Base-by-base conservation (phyloP, 2,888 invertebrate genomes). In the Drosophila nr. fundita region DNA sequence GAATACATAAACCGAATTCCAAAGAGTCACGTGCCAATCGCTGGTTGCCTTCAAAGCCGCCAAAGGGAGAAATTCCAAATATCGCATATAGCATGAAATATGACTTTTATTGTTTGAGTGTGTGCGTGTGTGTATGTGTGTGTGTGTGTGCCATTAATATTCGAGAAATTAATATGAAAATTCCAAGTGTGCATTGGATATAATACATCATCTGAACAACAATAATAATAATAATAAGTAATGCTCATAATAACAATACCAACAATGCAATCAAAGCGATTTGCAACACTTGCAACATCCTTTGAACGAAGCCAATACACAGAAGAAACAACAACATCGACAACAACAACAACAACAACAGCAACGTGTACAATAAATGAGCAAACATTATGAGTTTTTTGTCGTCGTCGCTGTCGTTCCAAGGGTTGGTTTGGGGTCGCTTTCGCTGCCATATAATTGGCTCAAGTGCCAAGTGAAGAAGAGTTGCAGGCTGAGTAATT, bases 261-360 rank as follows among this genome's bases (percentile, higher is more conserved):
- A 76, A 87, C 87, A 87, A 87, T 82, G 90, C 78, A 87, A 89
- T 89, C 88, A 89, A 89, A 88, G 88, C 87, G 90, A 87, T 87
- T 87, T 71, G 87, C 86, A 82, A 87, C 89, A 89, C 88, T 87
- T 87, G 87, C 80, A 82, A 45, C 81, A 86, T 89, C 86, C 86
- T 86, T 84, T 80, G 72, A 73, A 78, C 61, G 53, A 60, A 49
- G 21, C 68, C 45, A 54, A 66, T 21, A 21, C 32, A 40, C 48
- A 52, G 57, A 53, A 54, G 50, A 59, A 49, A 65, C 38, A 30
- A 36, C 54, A 60, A 54, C 60, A 42, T 52, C 24, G 38, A 55
- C 30, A 65, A 55, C 30, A 65, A 55, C 48, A 53, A 65, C 38
- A 30, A 36, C 54, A 60, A 54, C 60, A 40, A 55, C 30, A 65